Conservation (phyloP, 2,888 invertebrate genomes). For the Phengaris arion region DNA sequence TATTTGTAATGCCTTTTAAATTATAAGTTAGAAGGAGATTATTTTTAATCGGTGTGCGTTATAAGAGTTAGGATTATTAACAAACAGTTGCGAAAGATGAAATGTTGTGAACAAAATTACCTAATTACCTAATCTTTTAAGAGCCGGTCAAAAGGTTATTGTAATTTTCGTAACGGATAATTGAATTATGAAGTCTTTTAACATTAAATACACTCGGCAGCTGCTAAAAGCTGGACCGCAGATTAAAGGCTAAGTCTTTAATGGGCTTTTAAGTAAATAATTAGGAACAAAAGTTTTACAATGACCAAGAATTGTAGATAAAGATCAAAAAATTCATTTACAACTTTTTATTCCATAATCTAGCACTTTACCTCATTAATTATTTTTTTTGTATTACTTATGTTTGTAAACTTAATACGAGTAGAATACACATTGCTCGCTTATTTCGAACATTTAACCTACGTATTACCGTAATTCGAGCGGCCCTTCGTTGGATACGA, state of each 20-base stretch:
- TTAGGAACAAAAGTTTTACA: background rate
- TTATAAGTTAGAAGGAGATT: background rate
- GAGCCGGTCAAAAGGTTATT: conserved; percentile 13
- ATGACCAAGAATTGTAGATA: background rate
- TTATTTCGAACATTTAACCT: too few species aligned
- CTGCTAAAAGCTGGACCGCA: conserved; percentile 18
- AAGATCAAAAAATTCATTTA: too few species aligned
- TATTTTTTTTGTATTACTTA: too few species aligned
- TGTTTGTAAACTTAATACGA: too few species aligned
- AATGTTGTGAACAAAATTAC: background rate
- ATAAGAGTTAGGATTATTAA: too few species aligned
- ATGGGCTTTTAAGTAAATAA: conserved; percentile 7
- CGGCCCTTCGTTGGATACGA: too few species aligned
- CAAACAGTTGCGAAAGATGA: too few species aligned
- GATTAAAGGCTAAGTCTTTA: conserved; percentile 17
- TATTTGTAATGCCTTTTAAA: background rate
- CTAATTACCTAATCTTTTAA: background rate
- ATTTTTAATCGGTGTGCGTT: too few species aligned
- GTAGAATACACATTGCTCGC: too few species aligned
- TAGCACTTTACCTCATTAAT: too few species aligned
- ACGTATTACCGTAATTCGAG: too few species aligned
- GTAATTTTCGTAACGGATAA: conserved; percentile 20
- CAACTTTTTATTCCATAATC: too few species aligned
- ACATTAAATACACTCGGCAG: conserved; percentile 23
- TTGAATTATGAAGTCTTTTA: conserved; percentile 13